Percentiles rank a stretch among this genome's conserved stretches.
phyloP scores from a whole-genome alignment of 2,888 invertebrate genomes.

The Eurytoma adleriae region DNA sequence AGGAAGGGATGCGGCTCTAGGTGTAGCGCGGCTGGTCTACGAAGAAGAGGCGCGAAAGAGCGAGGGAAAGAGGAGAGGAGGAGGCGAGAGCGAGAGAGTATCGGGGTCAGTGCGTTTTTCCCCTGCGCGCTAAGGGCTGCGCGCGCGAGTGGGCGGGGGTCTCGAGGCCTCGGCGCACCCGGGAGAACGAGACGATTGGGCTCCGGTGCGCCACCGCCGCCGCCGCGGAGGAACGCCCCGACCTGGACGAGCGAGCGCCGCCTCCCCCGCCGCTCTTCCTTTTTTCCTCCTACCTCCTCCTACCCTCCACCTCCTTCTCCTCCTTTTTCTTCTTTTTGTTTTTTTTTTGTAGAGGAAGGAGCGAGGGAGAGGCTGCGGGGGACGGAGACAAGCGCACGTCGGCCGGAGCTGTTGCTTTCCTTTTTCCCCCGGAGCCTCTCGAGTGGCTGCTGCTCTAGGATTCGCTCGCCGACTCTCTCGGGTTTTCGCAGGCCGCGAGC shows the following conservation, averaged over 20 bases:
- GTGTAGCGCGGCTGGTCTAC: background rate
- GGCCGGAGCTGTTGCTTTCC: background rate
- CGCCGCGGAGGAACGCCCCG: slow-evolving; percentile 49
- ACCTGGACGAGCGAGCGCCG: slow-evolving; percentile 28
- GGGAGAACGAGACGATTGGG: slow-evolving; percentile 48
- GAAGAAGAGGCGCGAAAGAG: slow-evolving; percentile 7
- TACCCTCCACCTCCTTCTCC: slow-evolving; percentile 32
- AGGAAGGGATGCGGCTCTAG: too few species aligned
- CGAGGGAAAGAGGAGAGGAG: slow-evolving; percentile 12
- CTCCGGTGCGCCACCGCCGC: slow-evolving; percentile 10
- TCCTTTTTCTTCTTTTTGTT: slow-evolving; percentile 18
- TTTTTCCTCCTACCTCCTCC: slow-evolving; percentile 38
- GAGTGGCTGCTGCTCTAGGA: slow-evolving; percentile 11
- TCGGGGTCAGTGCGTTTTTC: slow-evolving; percentile 58
- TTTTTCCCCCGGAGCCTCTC: background rate
- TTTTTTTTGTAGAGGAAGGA: background rate
- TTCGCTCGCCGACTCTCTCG: slow-evolving; percentile 22
- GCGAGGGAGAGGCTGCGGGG: too few species aligned
- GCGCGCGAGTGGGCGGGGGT: slow-evolving; percentile 2
- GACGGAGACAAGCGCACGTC: background rate
- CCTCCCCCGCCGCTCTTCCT: slow-evolving; percentile 26
- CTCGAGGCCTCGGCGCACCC: background rate
- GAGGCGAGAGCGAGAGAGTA: slow-evolving; percentile 18
- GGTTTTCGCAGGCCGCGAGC: slow-evolving; percentile 19
- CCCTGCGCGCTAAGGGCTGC: slow-evolving; percentile 52